These are phyloP conservation scores for Formica exsecta DNA, from an alignment of 1,140 invertebrate species.

Conservation along the genomic window DNA sequence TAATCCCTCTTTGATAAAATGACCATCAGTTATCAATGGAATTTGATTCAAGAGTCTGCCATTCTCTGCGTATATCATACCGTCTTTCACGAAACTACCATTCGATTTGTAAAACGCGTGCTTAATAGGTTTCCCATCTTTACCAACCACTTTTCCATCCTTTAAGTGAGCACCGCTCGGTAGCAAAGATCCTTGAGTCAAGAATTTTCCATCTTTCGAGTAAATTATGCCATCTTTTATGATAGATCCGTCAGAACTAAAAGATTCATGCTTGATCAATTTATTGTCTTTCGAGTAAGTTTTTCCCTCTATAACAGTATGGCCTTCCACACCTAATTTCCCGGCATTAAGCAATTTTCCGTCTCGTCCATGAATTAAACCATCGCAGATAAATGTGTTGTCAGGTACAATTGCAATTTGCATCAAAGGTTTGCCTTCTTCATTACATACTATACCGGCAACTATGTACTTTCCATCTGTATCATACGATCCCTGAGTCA, in stretches of 20 bases:
- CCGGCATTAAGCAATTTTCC: slow-evolving; percentile 80
- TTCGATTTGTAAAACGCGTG: slow-evolving; percentile 83
- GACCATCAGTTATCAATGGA: slow-evolving; percentile 81
- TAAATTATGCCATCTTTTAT: slow-evolving; percentile 83
- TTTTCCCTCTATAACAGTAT: slow-evolving; percentile 82
- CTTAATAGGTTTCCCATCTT: slow-evolving; percentile 83
- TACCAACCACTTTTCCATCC: slow-evolving; percentile 83
- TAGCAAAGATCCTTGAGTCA: slow-evolving; percentile 84
- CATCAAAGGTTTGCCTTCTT: slow-evolving; percentile 80
- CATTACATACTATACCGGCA: slow-evolving; percentile 81
- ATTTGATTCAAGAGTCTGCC: slow-evolving; percentile 81
- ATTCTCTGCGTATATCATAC: slow-evolving; percentile 80
- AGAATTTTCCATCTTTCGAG: slow-evolving; percentile 81
- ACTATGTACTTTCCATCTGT: slow-evolving; percentile 82
- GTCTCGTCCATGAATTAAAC: slow-evolving; percentile 80
- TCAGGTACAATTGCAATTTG: slow-evolving; percentile 81
- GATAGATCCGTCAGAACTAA: slow-evolving; percentile 82
- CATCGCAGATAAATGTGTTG: slow-evolving; percentile 81
- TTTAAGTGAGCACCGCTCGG: slow-evolving; percentile 82
- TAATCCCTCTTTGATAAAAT: slow-evolving; percentile 81
- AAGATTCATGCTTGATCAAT: slow-evolving; percentile 82
- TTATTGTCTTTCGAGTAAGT: slow-evolving; percentile 83
- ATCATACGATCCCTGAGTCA: slow-evolving; percentile 81
- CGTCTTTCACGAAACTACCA: slow-evolving; percentile 84
- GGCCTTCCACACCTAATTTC: slow-evolving; percentile 79